Evolutionary conservation across 2,113 vertebrate species (phyloP).

Genomic region (Mixornis gularis): DNA sequence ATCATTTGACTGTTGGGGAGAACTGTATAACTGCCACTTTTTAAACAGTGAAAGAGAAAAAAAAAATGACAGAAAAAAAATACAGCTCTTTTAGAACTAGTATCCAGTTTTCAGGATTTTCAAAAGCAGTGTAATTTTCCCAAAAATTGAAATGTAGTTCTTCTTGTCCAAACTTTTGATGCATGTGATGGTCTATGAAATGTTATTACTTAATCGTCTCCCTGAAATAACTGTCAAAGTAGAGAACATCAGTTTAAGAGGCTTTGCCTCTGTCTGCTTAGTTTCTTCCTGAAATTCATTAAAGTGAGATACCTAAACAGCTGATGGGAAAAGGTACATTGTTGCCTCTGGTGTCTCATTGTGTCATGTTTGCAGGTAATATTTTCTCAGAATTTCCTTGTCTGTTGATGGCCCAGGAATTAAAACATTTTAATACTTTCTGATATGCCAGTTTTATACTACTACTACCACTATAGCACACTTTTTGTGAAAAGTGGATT

Average conservation of each 20-base stretch:
- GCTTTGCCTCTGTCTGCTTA: not conserved
- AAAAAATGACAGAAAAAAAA: not conserved
- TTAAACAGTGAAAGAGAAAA: not conserved
- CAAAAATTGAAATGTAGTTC: not conserved
- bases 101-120: not conserved
- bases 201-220: not conserved
- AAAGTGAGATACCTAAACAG: not conserved
- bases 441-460: not conserved
- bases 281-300: not conserved
- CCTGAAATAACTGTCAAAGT: not conserved
- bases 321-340: not conserved
- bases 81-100: not conserved
- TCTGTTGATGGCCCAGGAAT: not conserved
- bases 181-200: not conserved
- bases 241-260: not conserved
- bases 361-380: not conserved
- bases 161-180: not conserved
- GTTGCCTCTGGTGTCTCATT: rapidly evolving
- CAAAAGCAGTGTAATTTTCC: not conserved
- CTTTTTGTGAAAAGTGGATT: not conserved
- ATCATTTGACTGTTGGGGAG: not conserved
- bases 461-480: not conserved
- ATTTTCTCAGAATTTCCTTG: not conserved
- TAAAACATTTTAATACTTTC: not conserved
- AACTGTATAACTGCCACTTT: not conserved